A percentile compares a stretch with the other conserved stretches of the same genome.
Evolutionary conservation across 1,140 invertebrate genomes (phyloP).

Genomic region (Hestina assimilis): DNA sequence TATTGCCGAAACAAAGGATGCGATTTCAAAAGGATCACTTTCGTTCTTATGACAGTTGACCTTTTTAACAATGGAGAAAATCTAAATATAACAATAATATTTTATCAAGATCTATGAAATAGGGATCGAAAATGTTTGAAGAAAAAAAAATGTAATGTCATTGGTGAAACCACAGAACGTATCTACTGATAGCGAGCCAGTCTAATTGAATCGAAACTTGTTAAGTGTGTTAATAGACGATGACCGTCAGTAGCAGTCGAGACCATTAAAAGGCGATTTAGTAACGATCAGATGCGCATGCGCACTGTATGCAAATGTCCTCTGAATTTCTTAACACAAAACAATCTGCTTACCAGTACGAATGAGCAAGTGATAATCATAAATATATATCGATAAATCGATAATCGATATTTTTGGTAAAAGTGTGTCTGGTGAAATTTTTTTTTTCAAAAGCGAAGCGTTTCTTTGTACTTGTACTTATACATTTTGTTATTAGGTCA

Average conservation of each 20-base stretch:
- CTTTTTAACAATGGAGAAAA: background rate
- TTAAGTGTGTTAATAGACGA: constrained; percentile 64
- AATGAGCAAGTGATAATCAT: background rate
- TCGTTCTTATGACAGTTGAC: background rate
- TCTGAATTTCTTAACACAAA: constrained; percentile 14
- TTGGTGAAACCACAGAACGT: constrained; percentile 33
- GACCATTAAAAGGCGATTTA: constrained; percentile 69
- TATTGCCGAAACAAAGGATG: background rate
- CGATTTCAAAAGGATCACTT: background rate
- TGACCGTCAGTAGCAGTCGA: constrained; percentile 35
- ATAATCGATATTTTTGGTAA: too few species aligned
- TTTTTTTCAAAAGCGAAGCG: too few species aligned
- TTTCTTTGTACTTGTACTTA: too few species aligned
- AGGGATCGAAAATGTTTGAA: background rate
- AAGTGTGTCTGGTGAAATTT: too few species aligned
- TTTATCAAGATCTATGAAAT: background rate
- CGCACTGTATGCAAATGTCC: constrained; percentile 22
- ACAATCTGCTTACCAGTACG: constrained; percentile 2
- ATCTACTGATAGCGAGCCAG: constrained; percentile 24
- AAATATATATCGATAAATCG: too few species aligned
- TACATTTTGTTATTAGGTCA: too few species aligned
- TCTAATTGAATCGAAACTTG: constrained; percentile 56
- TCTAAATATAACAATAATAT: background rate
- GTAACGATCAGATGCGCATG: constrained; percentile 43
- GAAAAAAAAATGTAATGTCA: constrained; percentile 6